Percentiles rank a stretch among this genome's conserved stretches.
phyloP scores from a whole-genome alignment of 2,888 invertebrate species.

The Lochmaea crataegi region DNA sequence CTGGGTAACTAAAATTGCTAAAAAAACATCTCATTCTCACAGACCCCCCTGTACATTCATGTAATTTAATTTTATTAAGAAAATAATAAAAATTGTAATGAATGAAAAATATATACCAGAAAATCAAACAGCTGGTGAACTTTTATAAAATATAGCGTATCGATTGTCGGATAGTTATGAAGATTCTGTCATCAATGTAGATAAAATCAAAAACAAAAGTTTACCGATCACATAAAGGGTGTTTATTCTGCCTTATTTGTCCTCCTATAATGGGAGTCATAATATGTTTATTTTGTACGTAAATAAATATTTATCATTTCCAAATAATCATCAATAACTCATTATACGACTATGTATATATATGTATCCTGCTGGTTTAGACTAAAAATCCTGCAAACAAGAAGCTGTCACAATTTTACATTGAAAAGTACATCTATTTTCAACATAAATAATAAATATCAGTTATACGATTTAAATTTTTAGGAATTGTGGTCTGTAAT shows the following conservation, averaged over 20 bases:
- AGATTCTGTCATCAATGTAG: conserved; percentile 10
- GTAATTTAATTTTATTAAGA: too few species aligned
- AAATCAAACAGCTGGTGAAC: neutral
- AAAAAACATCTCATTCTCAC: too few species aligned
- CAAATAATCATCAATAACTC: conserved; percentile 23
- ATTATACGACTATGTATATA: neutral
- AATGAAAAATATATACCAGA: neutral
- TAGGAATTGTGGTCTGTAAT: neutral
- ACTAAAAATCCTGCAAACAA: too few species aligned
- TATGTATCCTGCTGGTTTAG: neutral
- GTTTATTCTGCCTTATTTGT: conserved; percentile 5
- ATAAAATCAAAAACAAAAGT: conserved; percentile 9
- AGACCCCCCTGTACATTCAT: too few species aligned
- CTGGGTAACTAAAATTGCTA: too few species aligned
- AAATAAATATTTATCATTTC: conserved; percentile 7
- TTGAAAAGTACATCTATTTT: too few species aligned
- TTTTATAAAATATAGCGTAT: too few species aligned
- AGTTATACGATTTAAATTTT: neutral
- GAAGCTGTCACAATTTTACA: too few species aligned
- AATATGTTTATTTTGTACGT: conserved; percentile 16
- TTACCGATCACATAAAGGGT: neutral
- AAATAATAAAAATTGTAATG: too few species aligned
- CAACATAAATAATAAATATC: neutral
- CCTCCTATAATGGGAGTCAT: neutral
- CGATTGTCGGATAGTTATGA: neutral